A percentile compares a stretch with the other conserved stretches of the same genome.
Conservation (phyloP, 2,797 vertebrate genomes). For the Masticophis lateralis region DNA sequence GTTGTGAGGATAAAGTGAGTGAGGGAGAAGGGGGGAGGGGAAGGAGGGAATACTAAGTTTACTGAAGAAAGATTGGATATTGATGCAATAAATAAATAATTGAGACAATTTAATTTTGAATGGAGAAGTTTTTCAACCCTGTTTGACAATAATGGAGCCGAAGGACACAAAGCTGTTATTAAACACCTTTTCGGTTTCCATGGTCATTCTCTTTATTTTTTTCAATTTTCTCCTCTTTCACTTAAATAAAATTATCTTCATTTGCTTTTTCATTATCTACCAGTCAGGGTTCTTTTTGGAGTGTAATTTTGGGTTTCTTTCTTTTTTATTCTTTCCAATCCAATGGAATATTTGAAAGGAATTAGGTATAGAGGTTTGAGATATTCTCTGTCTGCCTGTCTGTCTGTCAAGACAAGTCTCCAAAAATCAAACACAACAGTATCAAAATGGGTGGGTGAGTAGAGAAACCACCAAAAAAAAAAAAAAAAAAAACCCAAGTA, state of each 20-base stretch:
- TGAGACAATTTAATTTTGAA: not conserved
- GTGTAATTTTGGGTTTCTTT: not conserved
- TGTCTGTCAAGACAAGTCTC: not conserved
- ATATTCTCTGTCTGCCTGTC: not conserved
- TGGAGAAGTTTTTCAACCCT: not conserved
- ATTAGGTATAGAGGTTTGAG: not conserved
- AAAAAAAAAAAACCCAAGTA: not conserved
- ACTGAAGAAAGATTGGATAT: not conserved
- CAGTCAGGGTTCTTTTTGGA: not conserved
- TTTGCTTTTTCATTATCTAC: not conserved
- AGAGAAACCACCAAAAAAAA: not conserved
- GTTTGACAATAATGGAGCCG: not conserved
- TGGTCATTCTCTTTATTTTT: not conserved
- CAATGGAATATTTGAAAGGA: not conserved
- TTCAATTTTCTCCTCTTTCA: not conserved
- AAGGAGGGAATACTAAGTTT: not conserved
- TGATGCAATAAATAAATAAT: not conserved
- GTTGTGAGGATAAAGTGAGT: not conserved
- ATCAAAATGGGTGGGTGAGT: not conserved
- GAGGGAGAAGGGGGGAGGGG: too few relatives aligned
- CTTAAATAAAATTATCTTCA: not conserved
- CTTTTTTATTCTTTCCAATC: not conserved
- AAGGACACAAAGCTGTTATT: not conserved
- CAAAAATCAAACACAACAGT: not conserved
- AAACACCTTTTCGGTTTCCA: not conserved